These are phyloP conservation scores for Laspeyria flexula DNA, from an alignment of 2,888 invertebrate species.

Conservation along the genomic window DNA sequence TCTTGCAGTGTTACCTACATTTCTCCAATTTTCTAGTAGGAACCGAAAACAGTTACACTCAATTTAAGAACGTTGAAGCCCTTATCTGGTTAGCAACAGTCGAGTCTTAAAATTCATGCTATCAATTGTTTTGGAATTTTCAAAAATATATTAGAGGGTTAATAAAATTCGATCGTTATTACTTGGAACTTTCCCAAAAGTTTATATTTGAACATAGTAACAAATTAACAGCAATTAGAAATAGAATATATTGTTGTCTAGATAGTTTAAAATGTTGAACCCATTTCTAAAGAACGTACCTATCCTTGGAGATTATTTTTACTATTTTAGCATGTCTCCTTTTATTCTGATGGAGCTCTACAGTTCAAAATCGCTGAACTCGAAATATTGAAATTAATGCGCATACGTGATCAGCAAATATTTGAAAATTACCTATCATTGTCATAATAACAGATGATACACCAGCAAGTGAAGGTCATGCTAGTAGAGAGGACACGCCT, in stretches of 20 bases:
- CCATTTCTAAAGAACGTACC: background rate
- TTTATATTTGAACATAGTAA: slow-evolving; percentile 19
- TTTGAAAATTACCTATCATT: slow-evolving; percentile 36
- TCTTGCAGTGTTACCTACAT: background rate
- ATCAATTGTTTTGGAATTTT: slow-evolving; percentile 1
- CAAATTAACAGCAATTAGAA: slow-evolving; percentile 18
- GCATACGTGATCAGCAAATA: slow-evolving; percentile 8
- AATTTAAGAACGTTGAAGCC: background rate
- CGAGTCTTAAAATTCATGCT: background rate
- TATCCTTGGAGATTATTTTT: background rate
- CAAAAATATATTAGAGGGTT: slow-evolving; percentile 10
- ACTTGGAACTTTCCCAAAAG: slow-evolving; percentile 35
- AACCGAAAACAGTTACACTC: background rate
- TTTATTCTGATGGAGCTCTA: slow-evolving; percentile 7
- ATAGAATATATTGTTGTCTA: background rate
- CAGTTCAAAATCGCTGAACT: background rate
- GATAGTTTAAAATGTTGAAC: background rate
- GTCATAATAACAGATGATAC: slow-evolving; percentile 69
- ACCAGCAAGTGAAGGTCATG: slow-evolving; percentile 59
- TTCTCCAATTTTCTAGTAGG: too few relatives aligned
- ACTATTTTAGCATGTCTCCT: slow-evolving; percentile 7
- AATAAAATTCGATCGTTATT: slow-evolving; percentile 18
- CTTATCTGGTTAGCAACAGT: slow-evolving; percentile 9
- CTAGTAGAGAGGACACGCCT: slow-evolving; percentile 67
- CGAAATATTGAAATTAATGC: background rate